Percentiles rank a stretch among this genome's conserved stretches.
These are phyloP conservation scores for Tenodera sinensis DNA, from an alignment of 2,888 invertebrate species.

Conservation along the genomic window DNA sequence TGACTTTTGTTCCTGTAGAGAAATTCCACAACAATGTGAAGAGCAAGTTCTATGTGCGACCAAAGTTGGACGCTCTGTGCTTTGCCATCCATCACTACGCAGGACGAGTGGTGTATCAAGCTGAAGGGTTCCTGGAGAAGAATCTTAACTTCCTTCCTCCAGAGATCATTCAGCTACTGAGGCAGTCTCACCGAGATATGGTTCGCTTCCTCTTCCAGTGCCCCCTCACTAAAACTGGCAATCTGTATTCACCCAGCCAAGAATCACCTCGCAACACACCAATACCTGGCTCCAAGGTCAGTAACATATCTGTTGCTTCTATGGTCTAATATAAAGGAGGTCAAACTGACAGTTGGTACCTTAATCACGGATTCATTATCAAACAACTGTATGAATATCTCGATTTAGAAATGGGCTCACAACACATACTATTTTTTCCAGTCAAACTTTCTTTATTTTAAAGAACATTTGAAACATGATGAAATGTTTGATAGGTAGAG, in stretches of 20 bases:
- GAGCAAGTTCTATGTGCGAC: constrained; percentile 68
- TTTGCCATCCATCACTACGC: constrained; percentile 78
- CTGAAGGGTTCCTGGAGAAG: constrained; percentile 72
- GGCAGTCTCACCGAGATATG: constrained; percentile 67
- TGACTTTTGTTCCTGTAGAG: constrained; percentile 50
- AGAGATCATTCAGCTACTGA: constrained; percentile 70
- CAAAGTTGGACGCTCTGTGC: constrained; percentile 68
- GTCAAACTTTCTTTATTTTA: too few relatives aligned
- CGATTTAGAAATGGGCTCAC: too few relatives aligned
- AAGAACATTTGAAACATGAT: too few relatives aligned
- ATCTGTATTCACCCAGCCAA: constrained; percentile 50
- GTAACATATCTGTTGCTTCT: not conserved
- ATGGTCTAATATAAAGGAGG: too few relatives aligned
- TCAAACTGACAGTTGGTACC: too few relatives aligned
- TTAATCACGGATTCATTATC: too few relatives aligned
- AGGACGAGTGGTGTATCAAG: constrained; percentile 73
- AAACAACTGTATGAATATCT: too few relatives aligned
- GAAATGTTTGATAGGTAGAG: too few relatives aligned
- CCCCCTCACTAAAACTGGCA: constrained; percentile 74
- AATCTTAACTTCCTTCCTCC: constrained; percentile 75
- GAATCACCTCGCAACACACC: constrained; percentile 28
- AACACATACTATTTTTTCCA: too few relatives aligned
- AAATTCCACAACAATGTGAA: constrained; percentile 75
- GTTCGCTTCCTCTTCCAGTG: constrained; percentile 72
- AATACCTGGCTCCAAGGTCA: constrained; percentile 43